Evolutionary conservation across 2,113 vertebrate genomes (phyloP).

Genomic region (Oryzias woworae): DNA sequence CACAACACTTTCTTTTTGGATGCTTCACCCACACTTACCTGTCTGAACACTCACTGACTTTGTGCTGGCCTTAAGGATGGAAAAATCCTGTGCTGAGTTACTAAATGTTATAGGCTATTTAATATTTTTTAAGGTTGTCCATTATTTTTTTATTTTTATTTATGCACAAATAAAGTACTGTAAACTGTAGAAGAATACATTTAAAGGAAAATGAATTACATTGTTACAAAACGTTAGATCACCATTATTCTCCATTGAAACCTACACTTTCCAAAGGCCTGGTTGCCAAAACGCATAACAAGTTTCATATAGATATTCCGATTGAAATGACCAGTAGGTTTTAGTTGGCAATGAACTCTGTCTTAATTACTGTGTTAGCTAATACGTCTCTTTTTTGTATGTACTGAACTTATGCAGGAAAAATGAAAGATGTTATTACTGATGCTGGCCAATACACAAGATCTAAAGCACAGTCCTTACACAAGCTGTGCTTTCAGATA

Average conservation of each 20-base stretch:
- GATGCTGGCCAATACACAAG: too few relatives aligned
- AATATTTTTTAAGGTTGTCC: background rate
- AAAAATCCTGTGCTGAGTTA: slow-evolving; percentile 50
- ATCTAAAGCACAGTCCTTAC: too few relatives aligned
- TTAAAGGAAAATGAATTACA: background rate
- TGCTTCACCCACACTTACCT: slow-evolving; percentile 37
- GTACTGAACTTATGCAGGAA: too few relatives aligned
- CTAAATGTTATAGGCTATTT: slow-evolving; percentile 8
- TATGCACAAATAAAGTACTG: too few relatives aligned
- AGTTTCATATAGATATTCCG: background rate
- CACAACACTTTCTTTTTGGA: slow-evolving; percentile 50
- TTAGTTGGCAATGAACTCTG: background rate
- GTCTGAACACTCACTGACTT: slow-evolving; percentile 14
- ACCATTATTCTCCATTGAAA: background rate
- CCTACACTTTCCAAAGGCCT: background rate
- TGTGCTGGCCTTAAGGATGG: slow-evolving; percentile 48
- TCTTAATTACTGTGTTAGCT: background rate
- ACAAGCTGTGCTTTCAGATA: too few relatives aligned
- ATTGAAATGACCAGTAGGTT: background rate
- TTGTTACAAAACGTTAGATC: background rate
- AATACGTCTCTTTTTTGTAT: background rate
- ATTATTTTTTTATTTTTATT: background rate
- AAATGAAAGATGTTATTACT: too few relatives aligned
- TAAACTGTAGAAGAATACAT: too few relatives aligned
- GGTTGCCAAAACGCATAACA: background rate